Base-by-base conservation (phyloP, 2,888 invertebrate species). In the Eupithecia insigniata region DNA sequence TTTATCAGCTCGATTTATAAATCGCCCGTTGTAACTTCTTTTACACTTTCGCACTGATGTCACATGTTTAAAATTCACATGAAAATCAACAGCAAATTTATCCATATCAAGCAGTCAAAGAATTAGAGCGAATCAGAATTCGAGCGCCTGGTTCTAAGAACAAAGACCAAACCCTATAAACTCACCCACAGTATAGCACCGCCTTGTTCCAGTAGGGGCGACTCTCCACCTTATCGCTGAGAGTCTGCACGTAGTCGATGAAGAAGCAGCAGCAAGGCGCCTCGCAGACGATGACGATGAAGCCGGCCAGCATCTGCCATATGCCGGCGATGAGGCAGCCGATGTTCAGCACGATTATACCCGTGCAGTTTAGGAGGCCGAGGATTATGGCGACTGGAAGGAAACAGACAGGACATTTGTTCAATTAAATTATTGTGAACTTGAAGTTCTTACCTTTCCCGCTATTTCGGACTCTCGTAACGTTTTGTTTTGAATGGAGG, bases 261-360 rank as follows among this genome's bases (percentile, higher is more conserved):
- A 99, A 99, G 93, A 98, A 96, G 92, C 99, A 99, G 93, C 99
- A 99, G 90, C 98, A 99, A 0, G 99, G 99, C 58, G 99, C 99
- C 93, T 99, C 99, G 84, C 99, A 96, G 62, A 97, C 96, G 81
- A 99, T 95, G 75, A 98, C 96, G 76, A 98, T 85, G 92, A 99
- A 98, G 58, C 99, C 99, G 76, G 97, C 96, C 76, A 98, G 85
- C 96, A 98, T 97, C 95, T 98, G 97, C 96, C 97, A 96, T 83
- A 98, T 96, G 76, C 98, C 98, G 68, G 96, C 96, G 66, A 98
- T 91, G 72, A 98, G 93, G 88, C 97, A 97, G 60, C 85, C 76
- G 62, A 97, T 94, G 79, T 96, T 88, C 55, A 95, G 93, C 1
- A 96, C 79, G 46, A 97, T 84, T 79, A 98, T 96, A 66, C 96